Conservation (phyloP, 1,140 invertebrate genomes). For the Lasioglossum baleicum region DNA sequence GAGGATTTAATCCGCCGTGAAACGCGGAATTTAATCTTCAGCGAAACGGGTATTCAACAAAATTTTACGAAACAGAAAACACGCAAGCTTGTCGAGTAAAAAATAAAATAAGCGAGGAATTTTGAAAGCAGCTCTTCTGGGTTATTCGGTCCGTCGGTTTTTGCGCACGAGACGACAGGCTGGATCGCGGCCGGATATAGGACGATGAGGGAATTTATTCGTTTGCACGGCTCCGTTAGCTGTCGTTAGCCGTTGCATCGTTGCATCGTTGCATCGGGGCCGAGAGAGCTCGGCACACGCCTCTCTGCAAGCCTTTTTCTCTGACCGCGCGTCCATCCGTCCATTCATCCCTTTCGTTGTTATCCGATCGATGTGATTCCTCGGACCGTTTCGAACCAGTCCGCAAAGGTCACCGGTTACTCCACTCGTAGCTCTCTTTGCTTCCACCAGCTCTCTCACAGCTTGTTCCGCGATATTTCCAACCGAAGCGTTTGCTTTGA, state of each 20-base stretch:
- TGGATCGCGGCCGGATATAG: constrained; percentile 48
- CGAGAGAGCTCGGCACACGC: no score
- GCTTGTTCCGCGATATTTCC: no score
- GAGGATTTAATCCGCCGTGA: no score
- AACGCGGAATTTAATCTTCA: no score
- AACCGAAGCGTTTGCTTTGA: no score
- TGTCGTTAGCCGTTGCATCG: constrained; percentile 16
- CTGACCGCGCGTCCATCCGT: not conserved
- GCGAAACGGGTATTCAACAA: no score
- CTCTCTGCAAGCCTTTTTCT: not conserved
- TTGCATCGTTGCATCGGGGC: not conserved
- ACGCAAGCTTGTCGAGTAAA: no score
- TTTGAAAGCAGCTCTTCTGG: constrained; percentile 40
- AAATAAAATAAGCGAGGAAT: not conserved
- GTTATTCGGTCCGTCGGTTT: constrained; percentile 50
- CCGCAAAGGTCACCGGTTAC: no score
- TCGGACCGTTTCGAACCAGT: not conserved
- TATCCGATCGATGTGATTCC: not conserved
- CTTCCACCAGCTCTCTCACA: no score
- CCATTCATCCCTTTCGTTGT: not conserved
- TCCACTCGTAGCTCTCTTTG: no score
- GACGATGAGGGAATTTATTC: constrained; percentile 49
- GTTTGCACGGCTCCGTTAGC: constrained; percentile 19
- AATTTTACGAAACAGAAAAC: no score
- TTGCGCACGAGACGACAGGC: not conserved